Percentiles rank a stretch among this genome's conserved stretches.
These are phyloP conservation scores for Merops nubicus DNA, from an alignment of 2,113 vertebrate genomes.

Conservation along the genomic window DNA sequence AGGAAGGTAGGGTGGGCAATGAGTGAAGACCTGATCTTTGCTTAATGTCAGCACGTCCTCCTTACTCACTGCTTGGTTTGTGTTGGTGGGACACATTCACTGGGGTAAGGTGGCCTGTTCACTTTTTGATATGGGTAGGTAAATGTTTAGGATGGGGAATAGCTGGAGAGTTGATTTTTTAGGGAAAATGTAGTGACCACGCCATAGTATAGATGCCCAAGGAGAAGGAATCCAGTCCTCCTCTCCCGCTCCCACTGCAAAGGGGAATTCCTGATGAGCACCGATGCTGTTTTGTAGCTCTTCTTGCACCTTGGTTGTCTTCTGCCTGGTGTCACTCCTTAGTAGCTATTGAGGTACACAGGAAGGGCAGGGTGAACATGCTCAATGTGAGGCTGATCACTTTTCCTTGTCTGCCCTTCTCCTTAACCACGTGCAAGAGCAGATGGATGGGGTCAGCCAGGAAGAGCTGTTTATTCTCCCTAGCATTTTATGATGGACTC, in stretches of 20 bases:
- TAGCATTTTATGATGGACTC: neutral
- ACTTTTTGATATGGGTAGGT: neutral
- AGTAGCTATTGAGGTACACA: neutral
- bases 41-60: neutral
- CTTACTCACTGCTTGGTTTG: neutral
- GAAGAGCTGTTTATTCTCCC: neutral
- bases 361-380: neutral
- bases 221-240: neutral
- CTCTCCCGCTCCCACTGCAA: neutral
- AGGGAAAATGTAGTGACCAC: neutral
- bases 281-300: neutral
- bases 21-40: neutral
- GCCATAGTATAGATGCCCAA: neutral
- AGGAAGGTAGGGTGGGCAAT: too few relatives aligned
- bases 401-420: neutral
- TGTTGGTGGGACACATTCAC: neutral
- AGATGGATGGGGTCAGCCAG: neutral
- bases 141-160: neutral
- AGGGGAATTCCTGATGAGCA: neutral
- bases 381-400: neutral
- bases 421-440: fast-evolving
- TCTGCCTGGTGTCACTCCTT: neutral
- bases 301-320: neutral
- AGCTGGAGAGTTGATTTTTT: neutral
- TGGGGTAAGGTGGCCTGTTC: neutral